Conservation (phyloP, 2,797 vertebrate species). For the Yasuhikotakia modesta region DNA sequence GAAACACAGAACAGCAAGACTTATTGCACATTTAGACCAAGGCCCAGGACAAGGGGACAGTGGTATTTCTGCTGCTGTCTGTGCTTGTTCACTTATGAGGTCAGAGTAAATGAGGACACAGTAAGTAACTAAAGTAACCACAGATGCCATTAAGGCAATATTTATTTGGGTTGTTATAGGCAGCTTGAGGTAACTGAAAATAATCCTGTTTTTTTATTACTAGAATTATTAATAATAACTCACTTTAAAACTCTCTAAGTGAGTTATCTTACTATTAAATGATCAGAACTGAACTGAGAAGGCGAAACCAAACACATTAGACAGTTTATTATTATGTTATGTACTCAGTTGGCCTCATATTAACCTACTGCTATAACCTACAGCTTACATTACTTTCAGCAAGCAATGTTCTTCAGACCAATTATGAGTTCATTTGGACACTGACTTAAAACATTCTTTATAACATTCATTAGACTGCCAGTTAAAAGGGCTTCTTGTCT, state of each 20-base stretch:
- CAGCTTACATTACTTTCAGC: neutral
- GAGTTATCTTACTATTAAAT: neutral
- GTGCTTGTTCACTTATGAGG: constrained; percentile 7
- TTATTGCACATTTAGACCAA: constrained; percentile 37
- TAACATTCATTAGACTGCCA: no score
- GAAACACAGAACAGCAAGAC: constrained; percentile 48
- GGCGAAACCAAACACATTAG: neutral
- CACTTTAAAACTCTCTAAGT: neutral
- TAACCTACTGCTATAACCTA: constrained; percentile 4
- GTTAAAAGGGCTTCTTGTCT: no score
- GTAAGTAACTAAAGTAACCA: constrained; percentile 2
- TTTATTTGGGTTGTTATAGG: neutral
- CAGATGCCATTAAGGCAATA: neutral
- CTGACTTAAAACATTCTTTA: neutral
- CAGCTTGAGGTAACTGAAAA: neutral
- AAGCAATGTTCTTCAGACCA: constrained; percentile 14
- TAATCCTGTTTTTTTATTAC: neutral
- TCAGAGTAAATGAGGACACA: constrained; percentile 24
- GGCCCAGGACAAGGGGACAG: constrained; percentile 26
- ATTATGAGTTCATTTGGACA: constrained; percentile 8
- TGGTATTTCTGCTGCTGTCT: constrained; percentile 39
- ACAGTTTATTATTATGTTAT: neutral
- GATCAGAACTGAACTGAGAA: neutral
- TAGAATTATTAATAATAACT: neutral
- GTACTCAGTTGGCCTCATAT: constrained; percentile 1